A percentile compares a stretch with the other conserved stretches of the same genome.
phyloP scores from a whole-genome alignment of 1,140 invertebrate genomes.

The Drosophila rhopaloa region DNA sequence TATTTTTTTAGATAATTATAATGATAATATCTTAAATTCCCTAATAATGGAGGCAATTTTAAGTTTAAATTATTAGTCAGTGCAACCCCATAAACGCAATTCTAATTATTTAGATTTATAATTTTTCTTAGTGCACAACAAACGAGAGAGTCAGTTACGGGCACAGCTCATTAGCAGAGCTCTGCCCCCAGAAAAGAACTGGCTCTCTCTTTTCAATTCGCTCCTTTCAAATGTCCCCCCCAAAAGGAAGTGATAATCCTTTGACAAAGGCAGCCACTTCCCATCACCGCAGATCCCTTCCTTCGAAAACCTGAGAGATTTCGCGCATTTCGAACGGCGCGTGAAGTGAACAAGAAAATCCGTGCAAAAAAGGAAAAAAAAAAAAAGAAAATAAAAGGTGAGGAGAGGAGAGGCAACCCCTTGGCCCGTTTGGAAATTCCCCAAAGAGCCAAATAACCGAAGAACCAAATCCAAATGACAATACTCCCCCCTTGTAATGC shows the following conservation, averaged over 20 bases:
- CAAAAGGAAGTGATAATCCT: slow-evolving; percentile 77
- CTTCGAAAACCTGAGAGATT: slow-evolving; percentile 49
- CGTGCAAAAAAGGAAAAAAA: slow-evolving; percentile 29
- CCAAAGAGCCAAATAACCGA: slow-evolving; percentile 29
- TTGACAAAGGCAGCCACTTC: slow-evolving; percentile 67
- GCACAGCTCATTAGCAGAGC: slow-evolving; percentile 60
- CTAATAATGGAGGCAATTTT: too few relatives aligned
- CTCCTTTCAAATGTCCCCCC: slow-evolving; percentile 11
- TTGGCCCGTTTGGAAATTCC: slow-evolving; percentile 53
- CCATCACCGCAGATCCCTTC: neutral
- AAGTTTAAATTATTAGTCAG: too few relatives aligned
- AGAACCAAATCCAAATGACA: slow-evolving; percentile 44
- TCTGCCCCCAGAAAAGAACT: slow-evolving; percentile 2
- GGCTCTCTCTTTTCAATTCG: neutral
- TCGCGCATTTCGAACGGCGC: slow-evolving; percentile 72
- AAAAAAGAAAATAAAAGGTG: slow-evolving; percentile 6
- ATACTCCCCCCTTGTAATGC: slow-evolving; percentile 55
- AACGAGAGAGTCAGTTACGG: slow-evolving; percentile 24
- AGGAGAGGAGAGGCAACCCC: slow-evolving; percentile 8
- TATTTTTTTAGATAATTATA: too few relatives aligned
- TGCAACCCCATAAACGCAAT: too few relatives aligned
- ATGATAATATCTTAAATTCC: too few relatives aligned
- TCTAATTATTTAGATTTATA: neutral
- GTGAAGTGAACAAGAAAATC: slow-evolving; percentile 63
- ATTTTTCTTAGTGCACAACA: neutral